These are phyloP conservation scores for Scaptomyza cyrtandrae DNA, from an alignment of 2,888 invertebrate genomes.

Conservation along the genomic window DNA sequence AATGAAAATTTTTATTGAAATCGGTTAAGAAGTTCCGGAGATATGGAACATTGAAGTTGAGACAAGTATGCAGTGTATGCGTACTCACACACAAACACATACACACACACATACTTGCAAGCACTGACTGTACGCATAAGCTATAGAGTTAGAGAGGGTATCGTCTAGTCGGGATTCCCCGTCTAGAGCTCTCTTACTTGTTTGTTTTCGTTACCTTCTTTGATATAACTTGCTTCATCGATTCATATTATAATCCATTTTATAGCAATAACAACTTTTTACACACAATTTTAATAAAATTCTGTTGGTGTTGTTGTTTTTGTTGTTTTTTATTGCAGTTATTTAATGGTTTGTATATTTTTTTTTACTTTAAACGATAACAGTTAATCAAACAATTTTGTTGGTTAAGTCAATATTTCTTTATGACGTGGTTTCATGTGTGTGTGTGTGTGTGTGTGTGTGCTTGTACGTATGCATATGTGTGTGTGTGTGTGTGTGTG, in stretches of 20 bases:
- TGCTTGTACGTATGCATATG: slow-evolving; percentile 24
- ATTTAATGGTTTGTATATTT: slow-evolving; percentile 55
- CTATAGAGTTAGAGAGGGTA: too few species aligned
- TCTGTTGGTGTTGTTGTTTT: slow-evolving; percentile 15
- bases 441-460: slow-evolving; percentile 17
- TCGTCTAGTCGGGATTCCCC: too few species aligned
- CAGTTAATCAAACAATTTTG: slow-evolving; percentile 81
- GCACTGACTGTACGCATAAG: too few species aligned
- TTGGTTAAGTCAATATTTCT: slow-evolving; percentile 81
- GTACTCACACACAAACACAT: too few species aligned
- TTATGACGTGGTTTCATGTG: slow-evolving; percentile 72
- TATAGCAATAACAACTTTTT: slow-evolving; percentile 25
- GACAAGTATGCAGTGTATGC: too few species aligned
- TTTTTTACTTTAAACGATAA: slow-evolving; percentile 61
- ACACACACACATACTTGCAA: too few species aligned
- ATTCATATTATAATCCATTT: background rate
- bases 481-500: slow-evolving; percentile 44
- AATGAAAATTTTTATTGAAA: too few species aligned
- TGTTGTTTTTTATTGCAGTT: slow-evolving; percentile 43
- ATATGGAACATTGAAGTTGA: too few species aligned
- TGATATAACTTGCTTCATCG: too few species aligned
- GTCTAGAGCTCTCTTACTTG: too few species aligned
- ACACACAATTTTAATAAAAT: slow-evolving; percentile 18
- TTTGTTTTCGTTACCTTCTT: too few species aligned
- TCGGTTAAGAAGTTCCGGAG: too few species aligned